Evolutionary conservation across 2,113 vertebrate species (phyloP).

Genomic region (Serilophus lunatus): DNA sequence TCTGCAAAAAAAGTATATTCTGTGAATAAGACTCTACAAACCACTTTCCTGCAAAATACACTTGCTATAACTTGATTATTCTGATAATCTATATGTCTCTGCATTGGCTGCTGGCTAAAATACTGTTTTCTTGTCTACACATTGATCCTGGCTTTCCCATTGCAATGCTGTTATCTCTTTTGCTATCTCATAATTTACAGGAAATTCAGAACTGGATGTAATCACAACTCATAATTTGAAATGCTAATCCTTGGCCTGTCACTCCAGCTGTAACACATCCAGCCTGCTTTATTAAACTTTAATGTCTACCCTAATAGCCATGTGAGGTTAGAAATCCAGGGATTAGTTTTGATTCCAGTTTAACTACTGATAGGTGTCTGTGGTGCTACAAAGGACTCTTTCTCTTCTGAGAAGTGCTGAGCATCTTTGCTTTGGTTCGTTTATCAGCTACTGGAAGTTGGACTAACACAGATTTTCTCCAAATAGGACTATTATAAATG

Average conservation of each 20-base stretch:
- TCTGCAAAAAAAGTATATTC: neutral
- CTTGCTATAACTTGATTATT: neutral
- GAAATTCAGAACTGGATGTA: conserved; percentile 50
- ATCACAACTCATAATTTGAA: conserved; percentile 49
- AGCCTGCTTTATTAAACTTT: conserved; percentile 50
- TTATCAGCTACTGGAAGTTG: conserved; percentile 10
- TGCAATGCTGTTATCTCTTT: neutral
- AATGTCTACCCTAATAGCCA: conserved; percentile 48
- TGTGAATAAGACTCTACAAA: neutral
- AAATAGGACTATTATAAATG: neutral
- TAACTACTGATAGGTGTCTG: conserved; percentile 52
- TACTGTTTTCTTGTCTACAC: neutral
- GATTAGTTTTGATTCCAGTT: conserved; percentile 66
- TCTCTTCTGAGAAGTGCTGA: neutral
- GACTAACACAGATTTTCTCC: neutral
- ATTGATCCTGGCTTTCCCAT: neutral
- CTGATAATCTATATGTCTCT: neutral
- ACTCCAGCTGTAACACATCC: conserved; percentile 48
- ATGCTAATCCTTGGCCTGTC: conserved; percentile 54
- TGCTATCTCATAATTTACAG: neutral
- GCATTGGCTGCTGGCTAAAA: neutral
- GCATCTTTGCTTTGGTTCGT: conserved; percentile 4
- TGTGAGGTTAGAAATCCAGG: conserved; percentile 57
- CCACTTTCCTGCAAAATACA: neutral
- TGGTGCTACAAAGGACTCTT: conserved; percentile 20